phyloP scores from a whole-genome alignment of 2,113 vertebrate species.

The Cyanoliseus patagonus region DNA sequence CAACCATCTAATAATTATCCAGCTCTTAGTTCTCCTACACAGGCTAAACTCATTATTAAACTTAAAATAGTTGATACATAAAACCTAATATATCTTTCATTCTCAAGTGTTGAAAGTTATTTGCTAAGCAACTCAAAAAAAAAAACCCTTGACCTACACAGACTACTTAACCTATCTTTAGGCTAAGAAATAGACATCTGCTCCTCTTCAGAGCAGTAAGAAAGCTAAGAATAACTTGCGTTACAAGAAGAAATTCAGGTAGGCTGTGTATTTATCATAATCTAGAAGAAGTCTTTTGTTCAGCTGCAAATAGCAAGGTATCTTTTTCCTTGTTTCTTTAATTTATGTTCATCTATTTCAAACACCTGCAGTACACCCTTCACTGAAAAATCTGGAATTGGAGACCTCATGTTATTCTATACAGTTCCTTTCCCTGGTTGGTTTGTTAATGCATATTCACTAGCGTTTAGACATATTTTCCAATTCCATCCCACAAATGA shows the following conservation, averaged over 20 bases:
- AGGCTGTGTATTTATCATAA: not conserved
- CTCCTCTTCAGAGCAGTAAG: not conserved
- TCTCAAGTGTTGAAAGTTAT: not conserved
- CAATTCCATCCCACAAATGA: not conserved
- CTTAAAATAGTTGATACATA: not conserved
- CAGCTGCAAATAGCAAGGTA: not conserved
- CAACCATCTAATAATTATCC: not conserved
- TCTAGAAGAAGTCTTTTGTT: not conserved
- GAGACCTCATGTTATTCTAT: not conserved
- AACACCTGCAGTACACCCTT: not conserved
- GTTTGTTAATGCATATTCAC: not conserved
- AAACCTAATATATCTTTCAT: not conserved
- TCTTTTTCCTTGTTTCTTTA: not conserved
- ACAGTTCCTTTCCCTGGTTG: not conserved
- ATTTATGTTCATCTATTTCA: not conserved
- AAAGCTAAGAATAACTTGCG: not conserved
- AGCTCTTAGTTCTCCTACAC: not conserved
- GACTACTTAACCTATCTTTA: not conserved
- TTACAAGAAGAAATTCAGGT: not conserved
- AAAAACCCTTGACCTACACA: not conserved
- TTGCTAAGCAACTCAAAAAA: not conserved
- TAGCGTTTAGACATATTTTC: not conserved
- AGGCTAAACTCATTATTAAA: not conserved
- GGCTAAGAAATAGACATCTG: not conserved
- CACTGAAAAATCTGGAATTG: not conserved